Evolutionary conservation across 2,888 invertebrate species (phyloP).

Genomic region (Apantesis nais): DNA sequence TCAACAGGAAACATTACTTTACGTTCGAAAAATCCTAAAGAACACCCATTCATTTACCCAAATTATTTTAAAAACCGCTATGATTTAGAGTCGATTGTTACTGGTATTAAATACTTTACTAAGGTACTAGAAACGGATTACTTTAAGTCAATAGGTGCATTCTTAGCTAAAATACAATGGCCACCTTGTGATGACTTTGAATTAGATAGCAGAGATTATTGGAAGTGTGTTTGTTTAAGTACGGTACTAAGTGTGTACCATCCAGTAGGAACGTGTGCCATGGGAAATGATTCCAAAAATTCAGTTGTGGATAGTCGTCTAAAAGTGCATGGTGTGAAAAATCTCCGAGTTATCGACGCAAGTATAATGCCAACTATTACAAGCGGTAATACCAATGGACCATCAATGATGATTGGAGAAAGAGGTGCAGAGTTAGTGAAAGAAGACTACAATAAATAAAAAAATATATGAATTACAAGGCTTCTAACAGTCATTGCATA

Average conservation of each 20-base stretch:
- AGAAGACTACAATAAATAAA: constrained; percentile 34
- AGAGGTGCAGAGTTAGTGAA: constrained; percentile 86
- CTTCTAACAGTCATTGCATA: too few species aligned
- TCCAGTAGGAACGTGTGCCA: constrained; percentile 87
- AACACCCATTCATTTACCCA: constrained; percentile 3
- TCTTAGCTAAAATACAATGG: constrained; percentile 55
- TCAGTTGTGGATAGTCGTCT: constrained; percentile 83
- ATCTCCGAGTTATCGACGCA: constrained; percentile 89
- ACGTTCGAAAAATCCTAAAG: constrained; percentile 2
- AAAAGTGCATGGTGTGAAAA: constrained; percentile 86
- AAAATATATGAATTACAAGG: too few species aligned
- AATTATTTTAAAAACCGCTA: constrained; percentile 45
- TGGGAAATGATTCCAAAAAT: constrained; percentile 76
- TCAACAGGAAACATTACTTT: constrained; percentile 71
- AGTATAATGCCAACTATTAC: constrained; percentile 91
- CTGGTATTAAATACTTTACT: constrained; percentile 60
- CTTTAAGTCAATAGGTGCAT: constrained; percentile 22
- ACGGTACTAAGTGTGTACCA: constrained; percentile 85
- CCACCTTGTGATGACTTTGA: constrained; percentile 52
- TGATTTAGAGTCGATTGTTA: constrained; percentile 73
- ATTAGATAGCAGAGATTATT: constrained; percentile 57
- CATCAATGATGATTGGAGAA: constrained; percentile 92
- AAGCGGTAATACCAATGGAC: constrained; percentile 91
- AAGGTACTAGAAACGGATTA: constrained; percentile 48
- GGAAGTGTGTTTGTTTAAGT: constrained; percentile 76